Evolutionary conservation across 1,140 invertebrate genomes (phyloP).

Genomic region (Dysdera silvatica): DNA sequence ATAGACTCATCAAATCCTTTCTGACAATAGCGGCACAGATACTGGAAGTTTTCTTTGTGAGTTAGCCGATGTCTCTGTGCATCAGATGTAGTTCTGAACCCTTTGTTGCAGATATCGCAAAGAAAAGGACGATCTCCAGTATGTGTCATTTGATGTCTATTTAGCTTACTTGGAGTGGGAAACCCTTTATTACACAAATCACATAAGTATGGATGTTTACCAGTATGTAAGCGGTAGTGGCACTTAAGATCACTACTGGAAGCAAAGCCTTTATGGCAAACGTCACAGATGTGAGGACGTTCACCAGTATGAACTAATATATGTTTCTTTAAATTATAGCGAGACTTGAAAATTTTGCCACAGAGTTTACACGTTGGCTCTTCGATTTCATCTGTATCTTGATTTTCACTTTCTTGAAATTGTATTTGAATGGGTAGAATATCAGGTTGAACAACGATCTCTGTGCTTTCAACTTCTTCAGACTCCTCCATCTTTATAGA

Average conservation of each 20-base stretch:
- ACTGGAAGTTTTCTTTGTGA: not conserved
- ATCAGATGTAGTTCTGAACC: constrained; percentile 10
- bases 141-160: constrained; percentile 13
- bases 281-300: constrained; percentile 1
- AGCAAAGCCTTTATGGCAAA: constrained; percentile 13
- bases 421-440: no score
- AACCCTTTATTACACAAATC: constrained; percentile 21
- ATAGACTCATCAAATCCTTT: no score
- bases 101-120: constrained; percentile 10
- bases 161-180: constrained; percentile 6
- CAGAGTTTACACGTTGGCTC: no score
- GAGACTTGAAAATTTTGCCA: no score
- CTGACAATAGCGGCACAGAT: no score
- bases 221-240: constrained; percentile 14
- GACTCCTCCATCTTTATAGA: no score
- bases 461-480: no score
- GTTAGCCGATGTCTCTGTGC: constrained; percentile 2
- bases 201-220: constrained; percentile 20
- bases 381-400: no score
- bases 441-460: no score
- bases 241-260: not conserved
- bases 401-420: no score
- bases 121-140: constrained; percentile 3
- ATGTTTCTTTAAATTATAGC: constrained; percentile 52
- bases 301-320: constrained; percentile 12